Percentiles rank a stretch among this genome's conserved stretches.
phyloP scores from a whole-genome alignment of 1,140 invertebrate species.

The Pemphigus obesinymphae region DNA sequence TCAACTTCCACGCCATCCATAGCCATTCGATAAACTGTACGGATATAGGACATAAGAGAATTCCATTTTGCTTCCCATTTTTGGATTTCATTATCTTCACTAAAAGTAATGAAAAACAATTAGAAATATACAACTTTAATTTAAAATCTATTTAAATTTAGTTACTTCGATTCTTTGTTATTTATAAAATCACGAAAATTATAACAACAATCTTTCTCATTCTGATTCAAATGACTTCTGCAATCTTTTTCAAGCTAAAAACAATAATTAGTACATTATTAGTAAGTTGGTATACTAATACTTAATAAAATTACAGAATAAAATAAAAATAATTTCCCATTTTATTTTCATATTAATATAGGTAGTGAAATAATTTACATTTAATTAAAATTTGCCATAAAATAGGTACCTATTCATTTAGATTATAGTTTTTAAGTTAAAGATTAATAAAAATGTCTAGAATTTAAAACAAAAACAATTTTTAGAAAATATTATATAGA shows the following conservation, averaged over 20 bases:
- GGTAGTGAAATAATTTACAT: no score
- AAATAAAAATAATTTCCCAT: neutral
- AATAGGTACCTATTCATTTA: no score
- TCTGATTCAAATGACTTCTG: neutral
- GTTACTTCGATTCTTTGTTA: slow-evolving; percentile 6
- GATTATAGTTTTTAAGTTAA: no score
- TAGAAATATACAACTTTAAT: neutral
- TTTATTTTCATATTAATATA: no score
- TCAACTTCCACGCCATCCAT: slow-evolving; percentile 50
- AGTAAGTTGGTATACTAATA: neutral
- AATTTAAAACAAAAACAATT: no score
- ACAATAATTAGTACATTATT: neutral
- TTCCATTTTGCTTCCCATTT: slow-evolving; percentile 53
- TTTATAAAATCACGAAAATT: neutral
- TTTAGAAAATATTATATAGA: no score
- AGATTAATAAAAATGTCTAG: no score
- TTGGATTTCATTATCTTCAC: slow-evolving; percentile 20
- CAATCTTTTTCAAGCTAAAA: slow-evolving; percentile 13
- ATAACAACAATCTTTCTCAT: neutral
- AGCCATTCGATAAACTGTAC: slow-evolving; percentile 53
- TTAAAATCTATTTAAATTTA: neutral
- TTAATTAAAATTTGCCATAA: no score
- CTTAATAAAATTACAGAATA: neutral
- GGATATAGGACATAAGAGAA: slow-evolving; percentile 55
- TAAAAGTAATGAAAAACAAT: neutral